Conservation (phyloP, 2,113 vertebrate species). For the Microtus pennsylvanicus region DNA sequence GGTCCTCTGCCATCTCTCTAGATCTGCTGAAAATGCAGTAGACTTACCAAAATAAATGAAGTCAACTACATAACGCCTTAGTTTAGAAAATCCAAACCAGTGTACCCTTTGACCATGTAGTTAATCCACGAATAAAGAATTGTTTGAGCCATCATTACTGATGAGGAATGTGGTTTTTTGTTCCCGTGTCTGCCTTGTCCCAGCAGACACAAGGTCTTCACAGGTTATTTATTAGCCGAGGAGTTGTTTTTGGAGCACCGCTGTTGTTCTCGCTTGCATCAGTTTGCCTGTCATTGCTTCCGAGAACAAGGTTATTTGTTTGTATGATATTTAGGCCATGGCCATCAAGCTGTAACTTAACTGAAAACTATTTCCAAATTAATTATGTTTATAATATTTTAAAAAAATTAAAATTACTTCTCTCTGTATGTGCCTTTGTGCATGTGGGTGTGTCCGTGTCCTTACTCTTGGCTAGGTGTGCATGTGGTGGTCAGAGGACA, state of each 20-base stretch:
- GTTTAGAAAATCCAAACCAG: slow-evolving; percentile 31
- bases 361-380: slow-evolving; percentile 52
- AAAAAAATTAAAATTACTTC: neutral
- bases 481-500: neutral
- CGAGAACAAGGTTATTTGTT: neutral
- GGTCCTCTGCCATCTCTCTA: neutral
- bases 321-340: neutral
- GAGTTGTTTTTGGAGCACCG: slow-evolving; percentile 65
- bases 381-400: neutral
- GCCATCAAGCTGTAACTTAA: neutral
- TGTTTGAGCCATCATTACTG: neutral
- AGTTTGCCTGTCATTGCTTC: neutral
- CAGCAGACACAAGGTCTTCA: slow-evolving; percentile 53
- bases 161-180: slow-evolving; percentile 34
- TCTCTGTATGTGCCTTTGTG: neutral
- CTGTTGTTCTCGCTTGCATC: neutral
- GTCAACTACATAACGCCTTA: slow-evolving; percentile 4
- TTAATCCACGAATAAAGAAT: neutral
- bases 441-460: neutral
- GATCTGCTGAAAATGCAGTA: slow-evolving; percentile 14
- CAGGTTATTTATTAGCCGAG: slow-evolving; percentile 62
- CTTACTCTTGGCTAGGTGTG: neutral
- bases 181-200: slow-evolving; percentile 46
- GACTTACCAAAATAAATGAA: slow-evolving; percentile 40
- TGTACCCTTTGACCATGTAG: neutral